phyloP scores from a whole-genome alignment of 1,140 invertebrate species.

The Caenorhabditis inopinata region DNA sequence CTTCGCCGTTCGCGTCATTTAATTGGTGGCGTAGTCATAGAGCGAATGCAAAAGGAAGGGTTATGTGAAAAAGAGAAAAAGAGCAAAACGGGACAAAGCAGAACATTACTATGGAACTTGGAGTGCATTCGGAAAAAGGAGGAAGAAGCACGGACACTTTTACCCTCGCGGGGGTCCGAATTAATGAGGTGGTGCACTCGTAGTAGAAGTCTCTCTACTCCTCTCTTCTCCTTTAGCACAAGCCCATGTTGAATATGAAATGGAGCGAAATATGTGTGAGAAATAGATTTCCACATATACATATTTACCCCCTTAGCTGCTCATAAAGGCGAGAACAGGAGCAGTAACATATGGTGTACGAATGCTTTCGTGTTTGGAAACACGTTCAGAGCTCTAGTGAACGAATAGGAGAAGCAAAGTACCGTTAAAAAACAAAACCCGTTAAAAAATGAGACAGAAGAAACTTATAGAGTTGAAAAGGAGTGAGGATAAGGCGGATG shows the following conservation, averaged over 20 bases:
- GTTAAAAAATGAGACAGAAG: background rate
- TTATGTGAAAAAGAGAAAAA: background rate
- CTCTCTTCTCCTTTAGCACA: background rate
- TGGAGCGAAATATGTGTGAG: constrained; percentile 28
- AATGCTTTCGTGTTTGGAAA: background rate
- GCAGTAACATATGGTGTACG: background rate
- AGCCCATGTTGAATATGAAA: constrained; percentile 21
- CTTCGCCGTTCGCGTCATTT: background rate
- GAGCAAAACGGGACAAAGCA: background rate
- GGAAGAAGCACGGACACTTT: background rate
- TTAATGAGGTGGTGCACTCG: constrained; percentile 11
- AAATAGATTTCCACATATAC: constrained; percentile 29
- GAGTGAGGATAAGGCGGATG: background rate
- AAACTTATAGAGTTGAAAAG: background rate
- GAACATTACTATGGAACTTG: background rate
- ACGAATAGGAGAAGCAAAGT: background rate
- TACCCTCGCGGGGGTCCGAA: background rate
- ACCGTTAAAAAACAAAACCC: background rate
- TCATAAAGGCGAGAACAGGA: background rate
- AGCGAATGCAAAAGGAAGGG: background rate
- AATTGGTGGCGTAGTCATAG: constrained; percentile 7
- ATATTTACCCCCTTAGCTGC: background rate
- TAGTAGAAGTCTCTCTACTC: background rate
- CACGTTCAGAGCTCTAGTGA: background rate
- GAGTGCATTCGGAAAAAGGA: background rate